Conservation (phyloP, 2,888 invertebrate species). For the Rhamphomyia laevipes region DNA sequence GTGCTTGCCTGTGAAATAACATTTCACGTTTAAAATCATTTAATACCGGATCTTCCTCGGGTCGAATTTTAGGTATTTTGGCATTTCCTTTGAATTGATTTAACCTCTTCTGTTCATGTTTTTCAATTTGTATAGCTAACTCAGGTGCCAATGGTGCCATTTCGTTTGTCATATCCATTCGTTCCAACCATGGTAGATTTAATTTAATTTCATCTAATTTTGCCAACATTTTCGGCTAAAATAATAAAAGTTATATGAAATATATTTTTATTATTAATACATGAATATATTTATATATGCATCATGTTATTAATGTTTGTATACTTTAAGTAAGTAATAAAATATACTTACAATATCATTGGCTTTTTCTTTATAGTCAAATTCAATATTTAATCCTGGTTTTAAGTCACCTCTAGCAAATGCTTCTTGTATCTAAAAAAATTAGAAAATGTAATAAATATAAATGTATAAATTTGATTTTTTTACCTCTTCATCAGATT, state of each 20-base stretch:
- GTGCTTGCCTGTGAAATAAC: constrained; percentile 74
- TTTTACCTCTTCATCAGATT: constrained; percentile 33
- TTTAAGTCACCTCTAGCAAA: constrained; percentile 75
- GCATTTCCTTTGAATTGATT: constrained; percentile 55
- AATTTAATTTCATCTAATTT: constrained; percentile 60
- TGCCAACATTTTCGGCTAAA: constrained; percentile 43
- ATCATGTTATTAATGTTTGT: not conserved
- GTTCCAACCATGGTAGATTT: constrained; percentile 75
- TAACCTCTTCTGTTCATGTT: constrained; percentile 58
- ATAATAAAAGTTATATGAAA: constrained; percentile 5
- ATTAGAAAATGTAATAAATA: constrained; percentile 1
- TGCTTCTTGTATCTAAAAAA: constrained; percentile 73
- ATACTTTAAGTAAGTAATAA: not conserved
- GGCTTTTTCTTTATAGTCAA: constrained; percentile 45
- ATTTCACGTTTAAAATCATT: constrained; percentile 91
- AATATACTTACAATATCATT: constrained; percentile 60
- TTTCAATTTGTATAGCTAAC: constrained; percentile 61
- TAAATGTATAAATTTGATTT: not conserved
- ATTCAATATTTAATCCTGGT: constrained; percentile 68
- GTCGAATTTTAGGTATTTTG: constrained; percentile 50
- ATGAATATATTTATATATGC: too few species aligned
- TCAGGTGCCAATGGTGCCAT: constrained; percentile 78
- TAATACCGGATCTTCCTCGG: constrained; percentile 63
- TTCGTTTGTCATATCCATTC: constrained; percentile 63
- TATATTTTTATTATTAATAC: too few species aligned